Conservation (phyloP, 2,888 invertebrate genomes). For the Deilephila elpenor region DNA sequence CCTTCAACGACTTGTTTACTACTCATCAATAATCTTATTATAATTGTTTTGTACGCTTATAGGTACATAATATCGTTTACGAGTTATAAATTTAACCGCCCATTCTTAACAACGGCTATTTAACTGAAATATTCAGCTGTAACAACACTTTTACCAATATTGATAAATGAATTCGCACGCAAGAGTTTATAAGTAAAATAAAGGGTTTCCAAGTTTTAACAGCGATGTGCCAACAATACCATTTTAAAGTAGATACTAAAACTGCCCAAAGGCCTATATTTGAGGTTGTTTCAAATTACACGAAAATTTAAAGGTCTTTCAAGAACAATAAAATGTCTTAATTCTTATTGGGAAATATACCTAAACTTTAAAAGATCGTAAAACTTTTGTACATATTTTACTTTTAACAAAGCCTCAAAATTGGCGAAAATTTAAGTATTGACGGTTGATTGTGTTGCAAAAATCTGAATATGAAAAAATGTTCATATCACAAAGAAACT, state of each 20-base stretch:
- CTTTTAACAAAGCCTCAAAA: neutral
- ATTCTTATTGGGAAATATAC: neutral
- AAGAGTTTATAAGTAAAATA: neutral
- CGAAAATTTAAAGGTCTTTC: neutral
- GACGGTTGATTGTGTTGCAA: neutral
- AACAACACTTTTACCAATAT: neutral
- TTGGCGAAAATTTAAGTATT: neutral
- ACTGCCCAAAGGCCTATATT: slow-evolving; percentile 22
- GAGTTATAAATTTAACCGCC: neutral
- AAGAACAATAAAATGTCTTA: neutral
- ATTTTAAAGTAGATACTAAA: slow-evolving; percentile 8
- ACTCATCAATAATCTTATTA: too few relatives aligned
- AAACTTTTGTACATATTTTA: too few relatives aligned
- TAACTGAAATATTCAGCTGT: neutral
- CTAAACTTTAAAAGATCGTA: too few relatives aligned
- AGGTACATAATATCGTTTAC: neutral
- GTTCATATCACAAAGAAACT: slow-evolving; percentile 19
- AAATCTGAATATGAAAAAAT: slow-evolving; percentile 13
- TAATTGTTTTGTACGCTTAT: too few relatives aligned
- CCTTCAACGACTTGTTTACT: neutral
- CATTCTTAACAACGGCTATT: neutral
- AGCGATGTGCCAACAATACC: slow-evolving; percentile 1
- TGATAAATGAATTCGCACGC: slow-evolving; percentile 6
- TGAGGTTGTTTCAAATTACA: slow-evolving; percentile 4
- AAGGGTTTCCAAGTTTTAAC: neutral